Evolutionary conservation across 1,140 invertebrate species (phyloP).

Genomic region (Teleogryllus occipitalis): DNA sequence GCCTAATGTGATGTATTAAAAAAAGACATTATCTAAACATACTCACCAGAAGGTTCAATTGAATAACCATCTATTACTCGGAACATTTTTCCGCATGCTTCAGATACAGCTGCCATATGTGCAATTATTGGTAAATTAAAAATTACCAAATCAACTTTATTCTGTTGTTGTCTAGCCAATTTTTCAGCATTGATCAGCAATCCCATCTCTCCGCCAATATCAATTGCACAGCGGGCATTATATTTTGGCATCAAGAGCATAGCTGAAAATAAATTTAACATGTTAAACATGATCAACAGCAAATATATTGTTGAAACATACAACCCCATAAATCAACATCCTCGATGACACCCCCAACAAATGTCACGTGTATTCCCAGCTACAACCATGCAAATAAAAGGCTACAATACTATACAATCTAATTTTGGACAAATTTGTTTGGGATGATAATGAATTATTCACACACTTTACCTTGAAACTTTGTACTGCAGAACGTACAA

Average conservation of each 20-base stretch:
- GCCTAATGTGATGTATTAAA: no score
- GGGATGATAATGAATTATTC: no score
- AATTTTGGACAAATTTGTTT: no score
- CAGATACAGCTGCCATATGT: slow-evolving; percentile 95
- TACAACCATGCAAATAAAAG: no score
- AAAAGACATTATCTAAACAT: background rate
- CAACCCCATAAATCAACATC: no score
- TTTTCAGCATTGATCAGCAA: slow-evolving; percentile 94
- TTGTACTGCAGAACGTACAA: no score
- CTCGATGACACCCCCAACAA: no score
- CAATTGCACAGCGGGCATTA: slow-evolving; percentile 94
- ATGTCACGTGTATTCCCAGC: no score
- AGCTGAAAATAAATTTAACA: slow-evolving; percentile 38
- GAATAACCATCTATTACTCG: slow-evolving; percentile 89
- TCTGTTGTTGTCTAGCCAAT: slow-evolving; percentile 90
- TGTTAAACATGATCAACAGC: background rate
- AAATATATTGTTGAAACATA: no score
- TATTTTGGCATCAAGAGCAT: slow-evolving; percentile 95
- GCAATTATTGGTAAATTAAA: slow-evolving; percentile 95
- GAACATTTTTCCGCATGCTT: slow-evolving; percentile 89
- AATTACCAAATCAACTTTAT: slow-evolving; percentile 95
- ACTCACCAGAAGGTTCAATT: slow-evolving; percentile 61
- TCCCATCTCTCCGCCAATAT: slow-evolving; percentile 96
- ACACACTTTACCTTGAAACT: no score
- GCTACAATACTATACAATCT: no score